Conservation (phyloP, 2,888 invertebrate species). For the Andrena chrysosceles region DNA sequence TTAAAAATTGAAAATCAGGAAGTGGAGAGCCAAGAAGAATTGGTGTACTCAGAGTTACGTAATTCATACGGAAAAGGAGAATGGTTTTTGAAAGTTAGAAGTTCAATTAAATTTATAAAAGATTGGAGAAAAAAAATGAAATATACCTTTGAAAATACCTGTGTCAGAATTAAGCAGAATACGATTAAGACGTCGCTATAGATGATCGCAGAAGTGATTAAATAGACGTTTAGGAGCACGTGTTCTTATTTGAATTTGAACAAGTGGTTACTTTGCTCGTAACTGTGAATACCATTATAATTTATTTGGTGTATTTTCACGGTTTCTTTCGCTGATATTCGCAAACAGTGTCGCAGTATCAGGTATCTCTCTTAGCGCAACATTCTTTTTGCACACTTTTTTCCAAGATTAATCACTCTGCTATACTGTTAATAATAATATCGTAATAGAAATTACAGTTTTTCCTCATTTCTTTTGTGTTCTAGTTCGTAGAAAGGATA, state of each 20-base stretch:
- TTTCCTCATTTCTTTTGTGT: neutral
- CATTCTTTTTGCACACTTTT: neutral
- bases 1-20: neutral
- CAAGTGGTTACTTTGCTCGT: neutral
- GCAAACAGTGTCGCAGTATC: neutral
- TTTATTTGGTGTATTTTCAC: neutral
- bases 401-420: neutral
- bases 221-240: neutral
- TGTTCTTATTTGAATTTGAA: neutral
- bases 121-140: neutral
- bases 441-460: constrained; percentile 1
- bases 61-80: neutral
- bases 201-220: neutral
- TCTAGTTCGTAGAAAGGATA: neutral
- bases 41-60: neutral
- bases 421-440: neutral
- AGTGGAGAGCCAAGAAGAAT: neutral
- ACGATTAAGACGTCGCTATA: neutral
- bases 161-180: neutral
- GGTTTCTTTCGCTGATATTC: neutral
- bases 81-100: neutral
- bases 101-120: neutral
- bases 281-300: neutral
- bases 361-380: neutral
- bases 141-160: neutral